These are phyloP conservation scores for Mico argentatus DNA, from an alignment of 2,797 vertebrate genomes.

Conservation along the genomic window DNA sequence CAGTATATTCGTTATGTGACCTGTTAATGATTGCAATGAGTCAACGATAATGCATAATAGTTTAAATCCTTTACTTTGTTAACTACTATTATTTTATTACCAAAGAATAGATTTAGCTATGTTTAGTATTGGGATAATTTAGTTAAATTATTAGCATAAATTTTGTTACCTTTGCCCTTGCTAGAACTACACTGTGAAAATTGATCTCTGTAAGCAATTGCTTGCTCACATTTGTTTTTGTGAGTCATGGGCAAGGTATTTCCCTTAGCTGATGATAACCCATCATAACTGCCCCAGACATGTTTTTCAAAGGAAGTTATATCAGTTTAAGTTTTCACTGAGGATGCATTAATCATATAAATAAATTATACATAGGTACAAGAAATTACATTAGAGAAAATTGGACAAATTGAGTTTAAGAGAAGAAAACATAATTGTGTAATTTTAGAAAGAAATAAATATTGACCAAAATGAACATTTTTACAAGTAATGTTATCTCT, in stretches of 20 bases:
- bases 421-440: constrained; percentile 47
- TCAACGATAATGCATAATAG: constrained; percentile 9
- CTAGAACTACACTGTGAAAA: constrained; percentile 24
- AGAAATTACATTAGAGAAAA: constrained; percentile 71
- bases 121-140: neutral
- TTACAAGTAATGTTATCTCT: constrained; percentile 73
- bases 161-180: neutral
- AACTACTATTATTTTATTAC: constrained; percentile 26
- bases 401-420: constrained; percentile 70
- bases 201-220: constrained; percentile 35
- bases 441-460: constrained; percentile 71
- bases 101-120: constrained; percentile 32
- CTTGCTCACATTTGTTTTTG: constrained; percentile 61
- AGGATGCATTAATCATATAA: constrained; percentile 62
- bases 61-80: constrained; percentile 22
- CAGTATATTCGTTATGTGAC: neutral
- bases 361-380: constrained; percentile 51
- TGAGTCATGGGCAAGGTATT: constrained; percentile 59
- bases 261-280: constrained; percentile 65
- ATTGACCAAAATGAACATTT: neutral
- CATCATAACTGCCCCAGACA: constrained; percentile 59
- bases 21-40: neutral
- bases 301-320: constrained; percentile 58
- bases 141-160: constrained; percentile 30
- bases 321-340: constrained; percentile 56